These are phyloP conservation scores for Urocyon cinereoargenteus DNA, from an alignment of 2,797 vertebrate genomes.

Conservation along the genomic window DNA sequence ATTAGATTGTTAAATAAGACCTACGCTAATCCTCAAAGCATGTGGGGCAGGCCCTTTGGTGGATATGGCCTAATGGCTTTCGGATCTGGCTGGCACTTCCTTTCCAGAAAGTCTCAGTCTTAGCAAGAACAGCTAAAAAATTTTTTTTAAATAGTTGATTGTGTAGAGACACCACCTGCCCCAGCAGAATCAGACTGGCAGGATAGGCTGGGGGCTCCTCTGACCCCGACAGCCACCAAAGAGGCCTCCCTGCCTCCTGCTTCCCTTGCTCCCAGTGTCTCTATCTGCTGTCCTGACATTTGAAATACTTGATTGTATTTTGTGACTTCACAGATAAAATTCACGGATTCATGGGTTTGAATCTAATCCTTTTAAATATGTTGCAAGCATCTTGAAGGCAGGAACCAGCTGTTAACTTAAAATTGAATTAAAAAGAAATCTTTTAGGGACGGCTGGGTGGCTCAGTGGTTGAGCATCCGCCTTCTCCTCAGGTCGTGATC, in stretches of 20 bases:
- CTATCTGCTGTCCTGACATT: not conserved
- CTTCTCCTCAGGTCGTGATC: no score
- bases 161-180: not conserved
- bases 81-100: constrained; percentile 53
- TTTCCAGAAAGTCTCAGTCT: constrained; percentile 64
- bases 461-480: no score
- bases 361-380: not conserved
- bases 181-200: not conserved
- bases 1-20: constrained; percentile 87
- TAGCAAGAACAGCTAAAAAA: constrained; percentile 22
- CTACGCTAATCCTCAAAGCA: constrained; percentile 81
- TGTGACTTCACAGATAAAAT: not conserved
- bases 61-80: constrained; percentile 74
- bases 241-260: not conserved
- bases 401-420: not conserved
- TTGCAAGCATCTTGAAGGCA: not conserved
- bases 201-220: not conserved
- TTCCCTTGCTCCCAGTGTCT: not conserved
- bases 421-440: not conserved
- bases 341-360: not conserved
- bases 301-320: not conserved
- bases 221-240: fast-evolving
- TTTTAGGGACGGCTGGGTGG: not conserved
- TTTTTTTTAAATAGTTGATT: not conserved
- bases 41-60: constrained; percentile 80